Base-by-base conservation (phyloP, 2,113 vertebrate genomes). In the Caranx melampygus region DNA sequence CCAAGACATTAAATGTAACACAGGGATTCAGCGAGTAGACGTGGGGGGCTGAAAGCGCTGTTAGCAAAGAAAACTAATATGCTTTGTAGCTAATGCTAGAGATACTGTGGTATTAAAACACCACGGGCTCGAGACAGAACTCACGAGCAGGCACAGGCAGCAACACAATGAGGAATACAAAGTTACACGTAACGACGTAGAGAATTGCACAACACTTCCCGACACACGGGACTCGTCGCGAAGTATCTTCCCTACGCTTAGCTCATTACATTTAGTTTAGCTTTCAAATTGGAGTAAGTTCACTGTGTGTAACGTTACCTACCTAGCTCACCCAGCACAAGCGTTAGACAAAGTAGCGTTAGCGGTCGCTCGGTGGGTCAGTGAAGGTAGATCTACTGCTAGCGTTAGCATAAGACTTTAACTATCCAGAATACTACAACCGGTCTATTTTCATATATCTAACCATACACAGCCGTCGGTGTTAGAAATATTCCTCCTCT, bases 371-470 rank as follows among this genome's bases (percentile, higher is more conserved):
- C 81, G 78, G 10, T 45, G 83, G 77, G 84, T 89, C 75, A 90
- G 71, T 75, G 86, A 72, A 76, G 87, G 79, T 54, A 72, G 72
- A 85, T 45, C 65, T 31, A 62, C 63, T 10, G 85, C 79, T 91
- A 91, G 88, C 86, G 74, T 82, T 91, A 92, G 87, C 91, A 81
- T 72, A 66, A 69, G 33, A 75, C 69, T 85, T 88, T n/a, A 70
- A 79, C 63, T 79, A 16, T 4, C 26, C 0, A 7, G 6, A 68
- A 42, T 59, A 55, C 18, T 63, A 33, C 15, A 3, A 16, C 54
- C 11, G 5, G 51, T 35, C 11, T 16, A 7, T 40, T n/a, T 77
- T 12, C 12, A 18, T 2, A 14, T 6, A 49, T 18, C 1, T 34
- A n/a, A 33, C 66, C 2, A 18, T 13, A 55, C 0, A 11, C 5